These are phyloP conservation scores for Caerostris darwini DNA, from an alignment of 1,140 invertebrate species.

Conservation along the genomic window DNA sequence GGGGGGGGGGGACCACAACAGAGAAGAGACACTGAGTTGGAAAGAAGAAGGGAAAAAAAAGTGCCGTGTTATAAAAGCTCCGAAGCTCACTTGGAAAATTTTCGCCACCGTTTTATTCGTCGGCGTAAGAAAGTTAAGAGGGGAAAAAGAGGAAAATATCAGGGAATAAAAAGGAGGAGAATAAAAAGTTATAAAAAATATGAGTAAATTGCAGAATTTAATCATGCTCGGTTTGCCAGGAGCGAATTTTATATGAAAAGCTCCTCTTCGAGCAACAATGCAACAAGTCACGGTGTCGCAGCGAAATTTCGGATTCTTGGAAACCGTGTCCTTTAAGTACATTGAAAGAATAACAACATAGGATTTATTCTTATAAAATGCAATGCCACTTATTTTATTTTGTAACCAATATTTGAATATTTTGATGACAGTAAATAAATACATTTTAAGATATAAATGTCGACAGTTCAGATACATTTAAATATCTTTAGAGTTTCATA, in stretches of 20 bases:
- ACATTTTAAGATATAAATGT: no score
- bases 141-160: neutral
- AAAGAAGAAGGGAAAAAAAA: slow-evolving; percentile 12
- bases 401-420: no score
- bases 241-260: slow-evolving; percentile 61
- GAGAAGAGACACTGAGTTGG: neutral
- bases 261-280: neutral
- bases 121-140: slow-evolving; percentile 21
- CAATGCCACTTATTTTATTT: neutral
- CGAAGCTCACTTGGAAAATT: slow-evolving; percentile 27
- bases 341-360: neutral
- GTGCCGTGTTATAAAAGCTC: slow-evolving; percentile 18
- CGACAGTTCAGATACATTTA: no score
- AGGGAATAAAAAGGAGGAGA: neutral
- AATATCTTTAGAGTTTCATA: no score
- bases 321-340: neutral
- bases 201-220: slow-evolving; percentile 70
- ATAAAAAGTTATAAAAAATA: slow-evolving; percentile 47
- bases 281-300: neutral
- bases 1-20: neutral
- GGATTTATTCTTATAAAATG: neutral
- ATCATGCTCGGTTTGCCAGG: slow-evolving; percentile 65
- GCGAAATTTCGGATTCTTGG: neutral
- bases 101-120: slow-evolving; percentile 58
- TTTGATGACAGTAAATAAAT: no score